Evolutionary conservation across 1,140 invertebrate genomes (phyloP).

Genomic region (Brachionus sp.): DNA sequence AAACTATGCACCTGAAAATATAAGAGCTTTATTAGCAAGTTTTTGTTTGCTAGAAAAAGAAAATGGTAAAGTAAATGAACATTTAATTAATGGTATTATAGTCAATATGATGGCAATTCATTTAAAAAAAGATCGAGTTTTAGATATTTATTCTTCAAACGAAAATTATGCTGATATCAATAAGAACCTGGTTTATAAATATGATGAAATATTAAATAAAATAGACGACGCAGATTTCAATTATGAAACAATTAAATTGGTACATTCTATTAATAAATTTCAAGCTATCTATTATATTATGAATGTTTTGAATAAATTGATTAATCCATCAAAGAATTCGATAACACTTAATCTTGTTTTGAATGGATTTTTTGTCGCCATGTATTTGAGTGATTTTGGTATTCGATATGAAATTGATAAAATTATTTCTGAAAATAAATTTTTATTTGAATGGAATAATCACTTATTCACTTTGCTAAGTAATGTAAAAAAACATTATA

Average conservation of each 20-base stretch:
- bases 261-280: background rate
- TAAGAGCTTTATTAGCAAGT: background rate
- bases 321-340: background rate
- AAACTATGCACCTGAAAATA: background rate
- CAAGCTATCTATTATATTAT: background rate
- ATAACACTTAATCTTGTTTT: background rate
- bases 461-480: background rate
- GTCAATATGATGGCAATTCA: background rate
- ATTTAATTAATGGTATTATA: background rate
- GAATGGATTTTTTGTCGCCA: background rate
- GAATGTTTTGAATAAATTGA: background rate
- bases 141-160: background rate
- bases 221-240: background rate
- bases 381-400: background rate
- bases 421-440: background rate
- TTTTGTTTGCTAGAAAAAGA: background rate
- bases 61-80: background rate
- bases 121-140: background rate
- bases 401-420: background rate
- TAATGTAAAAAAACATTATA: too few species aligned
- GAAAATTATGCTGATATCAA: background rate
- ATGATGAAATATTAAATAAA: background rate
- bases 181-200: background rate
- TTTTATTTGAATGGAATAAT: background rate
- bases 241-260: background rate